Evolutionary conservation across 2,888 invertebrate genomes (phyloP).

Genomic region (Ceriagrion tenellum): DNA sequence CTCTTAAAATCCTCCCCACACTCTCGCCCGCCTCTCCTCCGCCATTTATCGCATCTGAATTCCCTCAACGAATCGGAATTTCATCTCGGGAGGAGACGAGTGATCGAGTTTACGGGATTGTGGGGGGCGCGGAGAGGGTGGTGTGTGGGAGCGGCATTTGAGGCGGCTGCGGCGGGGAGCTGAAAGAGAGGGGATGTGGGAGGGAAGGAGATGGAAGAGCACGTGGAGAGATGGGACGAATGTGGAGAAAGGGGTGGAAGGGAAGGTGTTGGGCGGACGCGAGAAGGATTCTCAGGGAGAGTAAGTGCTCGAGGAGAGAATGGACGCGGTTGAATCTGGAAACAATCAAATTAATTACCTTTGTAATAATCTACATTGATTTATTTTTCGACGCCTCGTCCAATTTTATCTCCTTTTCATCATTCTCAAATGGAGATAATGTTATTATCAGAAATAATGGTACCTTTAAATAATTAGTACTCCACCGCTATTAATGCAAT

Average conservation of each 20-base stretch:
- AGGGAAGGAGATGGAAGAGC: not conserved
- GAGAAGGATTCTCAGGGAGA: too few species aligned
- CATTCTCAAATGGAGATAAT: too few species aligned
- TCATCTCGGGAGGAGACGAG: not conserved
- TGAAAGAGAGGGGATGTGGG: not conserved
- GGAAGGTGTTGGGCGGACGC: too few species aligned
- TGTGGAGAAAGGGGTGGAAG: not conserved
- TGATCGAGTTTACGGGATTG: not conserved
- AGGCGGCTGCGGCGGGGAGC: not conserved
- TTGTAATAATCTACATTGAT: too few species aligned
- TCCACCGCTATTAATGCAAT: too few species aligned
- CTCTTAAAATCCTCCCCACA: not conserved
- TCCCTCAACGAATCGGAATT: slow-evolving; percentile 5
- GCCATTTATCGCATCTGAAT: slow-evolving; percentile 8
- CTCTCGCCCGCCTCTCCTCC: not conserved
- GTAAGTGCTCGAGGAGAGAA: too few species aligned
- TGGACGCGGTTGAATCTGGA: too few species aligned
- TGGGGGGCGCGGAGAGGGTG: not conserved
- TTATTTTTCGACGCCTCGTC: too few species aligned
- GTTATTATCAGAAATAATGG: too few species aligned
- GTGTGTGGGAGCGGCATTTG: not conserved
- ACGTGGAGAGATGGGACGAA: not conserved
- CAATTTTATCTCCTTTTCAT: too few species aligned
- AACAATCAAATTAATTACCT: too few species aligned
- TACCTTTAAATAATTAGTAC: too few species aligned